Evolutionary conservation across 2,888 invertebrate genomes (phyloP).

Genomic region (Chymomyza caudatula): DNA sequence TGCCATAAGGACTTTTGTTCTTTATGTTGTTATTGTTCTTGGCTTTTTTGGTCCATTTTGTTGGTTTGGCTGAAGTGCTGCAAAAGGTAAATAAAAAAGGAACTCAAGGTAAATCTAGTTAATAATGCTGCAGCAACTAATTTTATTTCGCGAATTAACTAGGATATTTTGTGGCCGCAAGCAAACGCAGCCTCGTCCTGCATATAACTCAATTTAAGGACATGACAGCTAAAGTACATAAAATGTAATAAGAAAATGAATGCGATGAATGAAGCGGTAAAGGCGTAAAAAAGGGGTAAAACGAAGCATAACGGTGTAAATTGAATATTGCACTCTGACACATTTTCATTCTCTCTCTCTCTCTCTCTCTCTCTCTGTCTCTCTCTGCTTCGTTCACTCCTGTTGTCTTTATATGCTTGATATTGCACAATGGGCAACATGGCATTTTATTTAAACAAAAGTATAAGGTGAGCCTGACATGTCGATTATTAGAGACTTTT

Average conservation of each 20-base stretch:
- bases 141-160: constrained; percentile 22
- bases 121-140: constrained; percentile 36
- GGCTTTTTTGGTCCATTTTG: neutral
- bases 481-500: too few species aligned
- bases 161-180: neutral
- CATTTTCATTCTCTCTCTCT: neutral
- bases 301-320: neutral
- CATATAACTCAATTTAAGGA: neutral
- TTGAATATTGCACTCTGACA: neutral
- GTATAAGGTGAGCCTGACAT: neutral
- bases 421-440: neutral
- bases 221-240: neutral
- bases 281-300: neutral
- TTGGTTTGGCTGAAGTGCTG: constrained; percentile 1
- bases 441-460: neutral
- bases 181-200: neutral
- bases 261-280: neutral
- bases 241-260: neutral
- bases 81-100: constrained; percentile 4
- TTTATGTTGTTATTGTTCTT: neutral
- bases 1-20: constrained; percentile 5
- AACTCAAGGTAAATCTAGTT: constrained; percentile 32
- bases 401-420: neutral
- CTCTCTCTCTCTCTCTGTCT: neutral
- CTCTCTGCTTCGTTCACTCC: neutral